Conservation (phyloP, 2,797 vertebrate species). For the Benthosema pterotum region DNA sequence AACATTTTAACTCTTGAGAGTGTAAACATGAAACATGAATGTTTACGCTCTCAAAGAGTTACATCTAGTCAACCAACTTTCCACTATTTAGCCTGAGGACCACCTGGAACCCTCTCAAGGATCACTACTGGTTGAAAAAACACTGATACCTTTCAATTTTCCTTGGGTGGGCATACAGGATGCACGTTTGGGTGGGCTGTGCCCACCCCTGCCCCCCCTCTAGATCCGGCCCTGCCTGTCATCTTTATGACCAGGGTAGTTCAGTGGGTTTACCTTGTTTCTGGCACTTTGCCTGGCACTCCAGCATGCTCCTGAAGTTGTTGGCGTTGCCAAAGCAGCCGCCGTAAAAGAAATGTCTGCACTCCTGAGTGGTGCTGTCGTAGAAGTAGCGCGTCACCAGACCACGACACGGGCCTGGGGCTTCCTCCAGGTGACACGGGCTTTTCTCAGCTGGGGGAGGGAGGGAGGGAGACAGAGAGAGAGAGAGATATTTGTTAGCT, state of each 20-base stretch:
- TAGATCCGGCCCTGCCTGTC: too few species aligned
- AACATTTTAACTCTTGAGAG: too few species aligned
- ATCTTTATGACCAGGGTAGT: constrained; percentile 8
- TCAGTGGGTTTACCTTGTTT: constrained; percentile 63
- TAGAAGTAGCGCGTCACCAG: constrained; percentile 86
- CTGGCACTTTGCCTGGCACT: constrained; percentile 83
- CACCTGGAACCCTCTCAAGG: too few species aligned
- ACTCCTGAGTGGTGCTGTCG: constrained; percentile 76
- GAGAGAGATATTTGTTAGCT: neutral
- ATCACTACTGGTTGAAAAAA: too few species aligned
- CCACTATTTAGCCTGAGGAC: too few species aligned
- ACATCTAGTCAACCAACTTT: too few species aligned
- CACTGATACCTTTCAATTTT: too few species aligned
- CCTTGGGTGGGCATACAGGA: too few species aligned
- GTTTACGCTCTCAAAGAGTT: too few species aligned
- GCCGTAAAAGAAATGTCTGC: constrained; percentile 86
- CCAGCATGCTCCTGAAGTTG: constrained; percentile 84
- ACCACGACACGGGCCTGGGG: constrained; percentile 86
- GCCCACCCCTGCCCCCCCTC: too few species aligned
- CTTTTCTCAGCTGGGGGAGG: constrained; percentile 69
- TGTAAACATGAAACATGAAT: too few species aligned
- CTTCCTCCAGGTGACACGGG: constrained; percentile 85
- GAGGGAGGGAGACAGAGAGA: neutral
- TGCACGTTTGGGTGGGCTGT: too few species aligned
- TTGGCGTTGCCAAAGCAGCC: constrained; percentile 93